These are phyloP conservation scores for Ptychoptera contaminata DNA, from an alignment of 2,888 invertebrate species.

Conservation along the genomic window DNA sequence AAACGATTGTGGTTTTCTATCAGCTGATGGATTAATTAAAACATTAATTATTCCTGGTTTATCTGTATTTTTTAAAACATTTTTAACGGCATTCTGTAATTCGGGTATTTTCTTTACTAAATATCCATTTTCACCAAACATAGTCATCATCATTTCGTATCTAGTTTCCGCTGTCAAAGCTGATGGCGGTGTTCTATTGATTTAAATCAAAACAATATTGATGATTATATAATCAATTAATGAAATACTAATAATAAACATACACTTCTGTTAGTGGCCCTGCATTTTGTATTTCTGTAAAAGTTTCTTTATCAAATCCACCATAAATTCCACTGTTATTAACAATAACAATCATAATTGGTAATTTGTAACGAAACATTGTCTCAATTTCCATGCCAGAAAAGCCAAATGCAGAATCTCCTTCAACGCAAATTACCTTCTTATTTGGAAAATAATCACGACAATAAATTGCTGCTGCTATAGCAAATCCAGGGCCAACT, in stretches of 20 bases:
- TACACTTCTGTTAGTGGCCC: constrained; percentile 65
- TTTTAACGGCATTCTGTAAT: constrained; percentile 50
- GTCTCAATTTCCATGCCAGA: constrained; percentile 98
- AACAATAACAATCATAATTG: constrained; percentile 76
- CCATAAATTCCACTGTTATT: constrained; percentile 94
- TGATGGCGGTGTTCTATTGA: constrained; percentile 66
- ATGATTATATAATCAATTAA: constrained; percentile 3
- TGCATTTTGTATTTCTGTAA: constrained; percentile 47
- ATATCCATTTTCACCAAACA: constrained; percentile 70
- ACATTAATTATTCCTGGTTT: constrained; percentile 81
- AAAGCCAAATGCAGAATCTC: constrained; percentile 96
- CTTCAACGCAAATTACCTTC: constrained; percentile 83
- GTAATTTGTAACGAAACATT: constrained; percentile 83
- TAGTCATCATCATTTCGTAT: constrained; percentile 81
- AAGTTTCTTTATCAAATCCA: constrained; percentile 65
- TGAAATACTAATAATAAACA: constrained; percentile 20
- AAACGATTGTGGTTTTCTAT: constrained; percentile 80
- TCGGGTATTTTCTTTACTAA: constrained; percentile 66
- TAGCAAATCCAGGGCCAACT: constrained; percentile 76
- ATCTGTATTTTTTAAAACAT: constrained; percentile 49
- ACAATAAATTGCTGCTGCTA: constrained; percentile 84
- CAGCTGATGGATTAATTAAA: constrained; percentile 73
- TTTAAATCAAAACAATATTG: constrained; percentile 8
- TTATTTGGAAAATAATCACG: constrained; percentile 65
- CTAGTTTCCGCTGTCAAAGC: constrained; percentile 60